Percentiles rank a stretch among this genome's conserved stretches.
phyloP scores from a whole-genome alignment of 2,888 invertebrate species.

The Spodoptera exigua region DNA sequence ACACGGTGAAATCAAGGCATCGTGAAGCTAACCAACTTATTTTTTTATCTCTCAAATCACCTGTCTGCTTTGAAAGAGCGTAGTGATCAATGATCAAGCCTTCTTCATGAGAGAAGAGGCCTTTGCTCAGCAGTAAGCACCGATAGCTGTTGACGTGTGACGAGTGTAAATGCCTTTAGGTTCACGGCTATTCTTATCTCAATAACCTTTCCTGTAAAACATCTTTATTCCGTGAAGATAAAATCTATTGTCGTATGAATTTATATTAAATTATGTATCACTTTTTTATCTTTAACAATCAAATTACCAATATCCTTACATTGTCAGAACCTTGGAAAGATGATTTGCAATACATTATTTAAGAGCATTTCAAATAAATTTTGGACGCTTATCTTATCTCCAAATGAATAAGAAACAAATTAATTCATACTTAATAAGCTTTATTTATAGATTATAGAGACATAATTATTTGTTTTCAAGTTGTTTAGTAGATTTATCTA shows the following conservation, averaged over 20 bases:
- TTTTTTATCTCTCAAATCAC: too few relatives aligned
- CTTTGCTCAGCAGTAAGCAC: too few relatives aligned
- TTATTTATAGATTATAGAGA: slow-evolving; percentile 1
- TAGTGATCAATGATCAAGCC: too few relatives aligned
- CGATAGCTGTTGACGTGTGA: too few relatives aligned
- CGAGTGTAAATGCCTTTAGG: slow-evolving; percentile 9
- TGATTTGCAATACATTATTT: background rate
- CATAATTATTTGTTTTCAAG: too few relatives aligned
- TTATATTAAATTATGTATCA: background rate
- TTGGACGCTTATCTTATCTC: slow-evolving; percentile 7
- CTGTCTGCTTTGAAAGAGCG: too few relatives aligned
- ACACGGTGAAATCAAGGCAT: too few relatives aligned
- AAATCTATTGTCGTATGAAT: slow-evolving; percentile 13
- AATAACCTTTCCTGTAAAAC: slow-evolving; percentile 16
- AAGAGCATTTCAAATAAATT: slow-evolving; percentile 3
- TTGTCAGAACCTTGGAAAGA: slow-evolving; percentile 1
- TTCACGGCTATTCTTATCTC: slow-evolving; percentile 22
- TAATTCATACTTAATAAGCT: slow-evolving; percentile 2
- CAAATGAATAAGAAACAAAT: slow-evolving; percentile 17
- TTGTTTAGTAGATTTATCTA: too few relatives aligned
- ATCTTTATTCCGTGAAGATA: slow-evolving; percentile 11
- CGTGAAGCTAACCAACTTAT: too few relatives aligned
- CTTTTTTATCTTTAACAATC: too few relatives aligned
- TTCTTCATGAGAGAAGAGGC: too few relatives aligned
- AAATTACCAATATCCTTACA: too few relatives aligned